Evolutionary conservation across 2,888 invertebrate genomes (phyloP).

Genomic region (Morpho helenor): DNA sequence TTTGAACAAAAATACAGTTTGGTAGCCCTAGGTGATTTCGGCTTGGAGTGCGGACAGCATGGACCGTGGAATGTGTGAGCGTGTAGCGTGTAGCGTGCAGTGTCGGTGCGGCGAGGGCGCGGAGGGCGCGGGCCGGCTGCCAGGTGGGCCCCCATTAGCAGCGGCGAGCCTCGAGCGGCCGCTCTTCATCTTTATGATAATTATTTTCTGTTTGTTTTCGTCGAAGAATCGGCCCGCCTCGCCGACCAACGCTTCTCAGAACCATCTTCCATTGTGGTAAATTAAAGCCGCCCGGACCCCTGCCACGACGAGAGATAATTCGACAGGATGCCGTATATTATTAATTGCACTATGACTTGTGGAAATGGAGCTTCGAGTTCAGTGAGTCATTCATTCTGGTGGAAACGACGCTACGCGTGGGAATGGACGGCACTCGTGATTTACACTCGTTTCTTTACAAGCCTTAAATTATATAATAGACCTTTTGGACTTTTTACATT

Average conservation of each 20-base stretch:
- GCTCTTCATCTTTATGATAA: constrained; percentile 80
- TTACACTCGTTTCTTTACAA: constrained; percentile 51
- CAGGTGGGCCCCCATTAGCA: constrained; percentile 77
- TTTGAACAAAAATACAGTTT: neutral
- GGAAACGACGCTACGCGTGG: constrained; percentile 63
- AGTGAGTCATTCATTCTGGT: constrained; percentile 76
- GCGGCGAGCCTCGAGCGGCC: constrained; percentile 71
- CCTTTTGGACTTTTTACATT: constrained; percentile 39
- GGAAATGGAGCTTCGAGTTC: constrained; percentile 74
- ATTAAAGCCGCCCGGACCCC: constrained; percentile 78
- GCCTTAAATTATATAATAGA: constrained; percentile 46
- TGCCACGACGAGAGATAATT: constrained; percentile 78
- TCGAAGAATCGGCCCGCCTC: constrained; percentile 76
- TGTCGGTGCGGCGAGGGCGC: constrained; percentile 28
- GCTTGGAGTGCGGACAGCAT: constrained; percentile 1
- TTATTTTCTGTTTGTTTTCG: constrained; percentile 80
- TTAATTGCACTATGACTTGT: constrained; percentile 80
- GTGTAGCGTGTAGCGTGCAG: constrained; percentile 29
- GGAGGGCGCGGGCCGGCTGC: constrained; percentile 43
- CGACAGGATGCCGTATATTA: constrained; percentile 80
- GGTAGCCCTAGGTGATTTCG: neutral
- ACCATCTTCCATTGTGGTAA: constrained; percentile 78
- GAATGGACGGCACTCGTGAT: constrained; percentile 58
- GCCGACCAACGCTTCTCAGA: constrained; percentile 72
- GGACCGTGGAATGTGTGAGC: constrained; percentile 35